Percentiles rank a stretch among this genome's conserved stretches.
Conservation (phyloP, 2,888 invertebrate species). For the Acrobasis suavella region DNA sequence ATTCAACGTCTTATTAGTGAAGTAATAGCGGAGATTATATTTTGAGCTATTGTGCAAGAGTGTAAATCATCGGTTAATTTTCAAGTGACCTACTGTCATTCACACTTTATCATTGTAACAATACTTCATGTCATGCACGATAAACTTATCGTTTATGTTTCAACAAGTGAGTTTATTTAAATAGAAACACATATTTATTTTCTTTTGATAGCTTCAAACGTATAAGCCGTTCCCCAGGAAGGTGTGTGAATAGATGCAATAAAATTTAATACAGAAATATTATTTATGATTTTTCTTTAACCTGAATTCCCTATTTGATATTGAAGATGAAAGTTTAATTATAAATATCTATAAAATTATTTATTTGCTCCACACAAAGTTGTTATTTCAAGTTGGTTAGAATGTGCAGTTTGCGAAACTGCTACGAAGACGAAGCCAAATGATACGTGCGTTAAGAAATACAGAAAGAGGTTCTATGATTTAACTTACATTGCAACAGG, state of each 20-base stretch:
- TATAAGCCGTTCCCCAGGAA: conserved; percentile 72
- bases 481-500: too few relatives aligned
- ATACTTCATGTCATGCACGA: conserved; percentile 24
- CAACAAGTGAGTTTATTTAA: conserved; percentile 24
- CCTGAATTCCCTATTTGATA: neutral
- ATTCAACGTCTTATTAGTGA: conserved; percentile 5
- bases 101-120: conserved; percentile 21
- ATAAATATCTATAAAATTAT: too few relatives aligned
- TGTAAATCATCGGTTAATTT: conserved; percentile 22
- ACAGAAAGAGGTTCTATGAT: too few relatives aligned
- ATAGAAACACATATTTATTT: conserved; percentile 27
- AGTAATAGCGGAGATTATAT: conserved; percentile 17
- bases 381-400: too few relatives aligned
- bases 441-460: too few relatives aligned
- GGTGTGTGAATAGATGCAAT: conserved; percentile 85
- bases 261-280: conserved; percentile 81
- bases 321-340: neutral
- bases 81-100: conserved; percentile 19
- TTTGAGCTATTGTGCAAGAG: conserved; percentile 13
- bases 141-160: conserved; percentile 28
- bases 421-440: too few relatives aligned
- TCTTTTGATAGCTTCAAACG: conserved; percentile 60
- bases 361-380: too few relatives aligned
- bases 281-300: conserved; percentile 45
- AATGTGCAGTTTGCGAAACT: too few relatives aligned